Conservation (phyloP, 2,797 vertebrate genomes). For the Trematomus bernacchii region DNA sequence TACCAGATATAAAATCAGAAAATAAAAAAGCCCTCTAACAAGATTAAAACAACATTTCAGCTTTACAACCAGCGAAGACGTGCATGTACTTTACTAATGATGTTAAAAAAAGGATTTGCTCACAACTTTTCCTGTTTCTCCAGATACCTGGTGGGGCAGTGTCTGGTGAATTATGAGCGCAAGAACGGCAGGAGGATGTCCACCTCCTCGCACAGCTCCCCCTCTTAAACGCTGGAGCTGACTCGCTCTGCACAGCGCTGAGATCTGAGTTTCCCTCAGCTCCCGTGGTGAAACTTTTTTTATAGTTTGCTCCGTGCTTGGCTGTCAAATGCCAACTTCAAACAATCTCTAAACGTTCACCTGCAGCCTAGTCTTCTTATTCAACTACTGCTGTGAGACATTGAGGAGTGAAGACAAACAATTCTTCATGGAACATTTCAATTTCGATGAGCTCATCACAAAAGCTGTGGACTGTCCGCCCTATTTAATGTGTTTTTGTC, state of each 20-base stretch:
- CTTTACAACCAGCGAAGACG: too few species aligned
- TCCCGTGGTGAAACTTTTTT: slow-evolving; percentile 33
- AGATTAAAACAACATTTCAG: background rate
- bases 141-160: slow-evolving; percentile 97
- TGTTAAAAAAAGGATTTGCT: background rate
- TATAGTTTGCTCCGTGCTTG: slow-evolving; percentile 11
- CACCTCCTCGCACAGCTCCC: slow-evolving; percentile 43
- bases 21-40: background rate
- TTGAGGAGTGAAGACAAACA: slow-evolving; percentile 9
- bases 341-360: slow-evolving; percentile 30
- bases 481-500: slow-evolving; percentile 11
- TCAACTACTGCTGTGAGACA: slow-evolving; percentile 17
- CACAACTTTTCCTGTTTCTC: background rate
- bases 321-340: slow-evolving; percentile 33
- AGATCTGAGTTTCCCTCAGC: slow-evolving; percentile 14
- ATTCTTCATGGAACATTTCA: background rate
- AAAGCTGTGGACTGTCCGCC: background rate
- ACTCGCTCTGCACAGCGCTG: slow-evolving; percentile 6
- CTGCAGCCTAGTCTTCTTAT: slow-evolving; percentile 8
- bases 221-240: slow-evolving; percentile 46
- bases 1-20: background rate
- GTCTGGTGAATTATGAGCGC: slow-evolving; percentile 97
- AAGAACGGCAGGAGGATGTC: slow-evolving; percentile 85
- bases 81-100: too few species aligned
- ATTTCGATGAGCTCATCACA: slow-evolving; percentile 23